A percentile compares a stretch with the other conserved stretches of the same genome.
These are phyloP conservation scores for Pseudomyrmex gracilis DNA, from an alignment of 1,140 invertebrate species.

Conservation along the genomic window DNA sequence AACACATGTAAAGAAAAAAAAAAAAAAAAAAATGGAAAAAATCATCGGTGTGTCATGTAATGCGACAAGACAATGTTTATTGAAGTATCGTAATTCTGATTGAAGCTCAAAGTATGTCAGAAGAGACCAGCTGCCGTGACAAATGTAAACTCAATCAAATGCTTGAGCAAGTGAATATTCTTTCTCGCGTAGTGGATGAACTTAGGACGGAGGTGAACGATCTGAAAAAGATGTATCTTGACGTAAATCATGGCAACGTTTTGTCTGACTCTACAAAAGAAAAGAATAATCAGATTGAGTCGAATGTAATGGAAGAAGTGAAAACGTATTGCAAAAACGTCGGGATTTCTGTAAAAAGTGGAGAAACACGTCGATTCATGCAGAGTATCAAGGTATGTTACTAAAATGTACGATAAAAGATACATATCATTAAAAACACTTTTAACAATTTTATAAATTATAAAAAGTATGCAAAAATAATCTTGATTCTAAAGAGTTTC, in stretches of 20 bases:
- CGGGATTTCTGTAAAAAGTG: neutral
- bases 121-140: conserved; percentile 22
- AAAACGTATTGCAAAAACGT: conserved; percentile 33
- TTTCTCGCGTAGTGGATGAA: conserved; percentile 54
- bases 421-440: too few species aligned
- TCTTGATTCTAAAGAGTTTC: too few species aligned
- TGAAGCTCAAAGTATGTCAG: conserved; percentile 37
- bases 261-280: neutral
- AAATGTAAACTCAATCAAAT: conserved; percentile 43
- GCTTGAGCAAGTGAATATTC: conserved; percentile 53
- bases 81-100: neutral
- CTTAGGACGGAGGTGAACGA: conserved; percentile 42
- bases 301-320: conserved; percentile 18
- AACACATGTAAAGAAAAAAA: too few species aligned
- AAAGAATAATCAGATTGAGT: neutral
- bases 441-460: too few species aligned
- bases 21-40: neutral
- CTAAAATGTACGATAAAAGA: neutral
- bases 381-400: conserved; percentile 11
- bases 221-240: neutral
- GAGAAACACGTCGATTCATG: neutral
- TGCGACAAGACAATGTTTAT: neutral
- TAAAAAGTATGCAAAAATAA: too few species aligned
- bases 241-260: neutral
- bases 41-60: neutral